Conservation (phyloP, 2,113 vertebrate genomes). For the Alligator mississippiensis region DNA sequence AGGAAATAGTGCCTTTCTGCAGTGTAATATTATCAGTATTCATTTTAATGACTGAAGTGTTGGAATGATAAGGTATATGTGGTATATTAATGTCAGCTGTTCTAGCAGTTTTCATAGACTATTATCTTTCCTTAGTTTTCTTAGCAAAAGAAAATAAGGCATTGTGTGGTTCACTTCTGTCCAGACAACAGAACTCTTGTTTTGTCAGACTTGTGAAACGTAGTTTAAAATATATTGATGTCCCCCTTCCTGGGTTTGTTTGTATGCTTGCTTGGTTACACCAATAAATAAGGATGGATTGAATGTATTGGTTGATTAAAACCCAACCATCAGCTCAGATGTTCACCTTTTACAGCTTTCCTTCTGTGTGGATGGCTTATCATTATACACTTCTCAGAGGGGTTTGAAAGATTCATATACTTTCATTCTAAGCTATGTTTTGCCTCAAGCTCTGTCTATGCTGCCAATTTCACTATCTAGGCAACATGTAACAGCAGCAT, state of each 20-base stretch:
- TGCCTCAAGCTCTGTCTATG: not conserved
- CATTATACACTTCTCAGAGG: slow-evolving; percentile 5
- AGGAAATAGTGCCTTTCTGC: not conserved
- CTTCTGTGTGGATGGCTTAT: slow-evolving; percentile 1
- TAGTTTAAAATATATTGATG: not conserved
- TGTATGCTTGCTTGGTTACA: slow-evolving; percentile 34
- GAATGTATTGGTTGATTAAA: not conserved
- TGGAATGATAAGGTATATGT: not conserved
- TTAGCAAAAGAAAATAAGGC: not conserved
- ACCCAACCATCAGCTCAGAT: slow-evolving; percentile 36
- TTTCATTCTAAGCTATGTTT: not conserved
- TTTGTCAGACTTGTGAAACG: slow-evolving; percentile 9
- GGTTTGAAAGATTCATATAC: not conserved
- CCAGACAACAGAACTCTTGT: not conserved
- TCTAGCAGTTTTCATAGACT: not conserved
- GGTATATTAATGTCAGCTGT: accelerated
- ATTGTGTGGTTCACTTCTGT: not conserved
- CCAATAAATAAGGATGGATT: not conserved
- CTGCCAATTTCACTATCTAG: not conserved
- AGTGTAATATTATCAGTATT: accelerated
- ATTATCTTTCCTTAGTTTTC: not conserved
- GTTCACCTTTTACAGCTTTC: slow-evolving; percentile 25
- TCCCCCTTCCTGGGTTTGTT: not conserved
- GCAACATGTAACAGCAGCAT: not conserved
- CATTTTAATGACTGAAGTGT: not conserved